Evolutionary conservation across 2,888 invertebrate genomes (phyloP).

Genomic region (Cybosia mesomella): DNA sequence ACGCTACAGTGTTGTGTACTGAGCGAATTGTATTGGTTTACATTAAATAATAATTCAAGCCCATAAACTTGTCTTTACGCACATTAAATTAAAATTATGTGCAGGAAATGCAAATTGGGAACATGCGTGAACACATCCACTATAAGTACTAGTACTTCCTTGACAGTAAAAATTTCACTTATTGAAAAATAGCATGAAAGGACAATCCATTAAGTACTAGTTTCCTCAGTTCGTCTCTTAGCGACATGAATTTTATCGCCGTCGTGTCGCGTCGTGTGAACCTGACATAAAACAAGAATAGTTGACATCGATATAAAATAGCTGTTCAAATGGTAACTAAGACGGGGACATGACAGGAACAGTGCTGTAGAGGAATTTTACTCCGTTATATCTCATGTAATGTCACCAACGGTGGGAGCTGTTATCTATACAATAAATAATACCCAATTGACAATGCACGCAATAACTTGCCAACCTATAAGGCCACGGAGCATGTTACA

Average conservation of each 20-base stretch:
- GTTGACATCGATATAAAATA: slow-evolving; percentile 64
- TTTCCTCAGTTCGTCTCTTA: background rate
- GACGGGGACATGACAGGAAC: slow-evolving; percentile 76
- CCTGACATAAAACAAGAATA: slow-evolving; percentile 31
- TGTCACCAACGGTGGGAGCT: slow-evolving; percentile 56
- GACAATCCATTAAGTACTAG: background rate
- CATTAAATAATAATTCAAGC: slow-evolving; percentile 7
- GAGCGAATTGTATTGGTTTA: slow-evolving; percentile 8
- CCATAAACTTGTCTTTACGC: background rate
- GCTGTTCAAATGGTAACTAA: slow-evolving; percentile 65
- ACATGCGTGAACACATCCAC: background rate
- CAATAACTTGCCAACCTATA: slow-evolving; percentile 47
- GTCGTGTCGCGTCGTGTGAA: slow-evolving; percentile 28
- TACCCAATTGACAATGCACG: slow-evolving; percentile 53
- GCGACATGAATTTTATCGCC: slow-evolving; percentile 13
- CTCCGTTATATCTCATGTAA: slow-evolving; percentile 72
- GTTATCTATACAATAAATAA: slow-evolving; percentile 64
- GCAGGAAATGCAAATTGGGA: background rate
- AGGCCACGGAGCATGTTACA: slow-evolving; percentile 25
- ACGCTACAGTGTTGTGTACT: slow-evolving; percentile 14
- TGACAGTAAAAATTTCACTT: background rate
- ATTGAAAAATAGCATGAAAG: background rate
- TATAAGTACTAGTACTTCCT: background rate
- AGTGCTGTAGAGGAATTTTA: slow-evolving; percentile 69
- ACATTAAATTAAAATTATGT: background rate